Evolutionary conservation across 1,140 invertebrate genomes (phyloP).

Genomic region (Anastatus disparis): DNA sequence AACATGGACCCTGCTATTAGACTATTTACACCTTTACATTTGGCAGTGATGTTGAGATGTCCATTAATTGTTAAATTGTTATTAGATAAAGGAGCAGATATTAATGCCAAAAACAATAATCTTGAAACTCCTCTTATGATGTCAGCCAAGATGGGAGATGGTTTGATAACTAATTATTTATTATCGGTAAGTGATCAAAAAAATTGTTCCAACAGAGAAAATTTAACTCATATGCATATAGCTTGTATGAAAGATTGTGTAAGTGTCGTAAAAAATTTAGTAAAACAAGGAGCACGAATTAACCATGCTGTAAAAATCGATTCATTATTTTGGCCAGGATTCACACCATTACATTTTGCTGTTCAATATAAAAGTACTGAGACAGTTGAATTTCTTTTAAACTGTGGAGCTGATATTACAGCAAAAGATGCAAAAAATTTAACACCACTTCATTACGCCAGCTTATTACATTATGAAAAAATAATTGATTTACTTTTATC

Average conservation of each 20-base stretch:
- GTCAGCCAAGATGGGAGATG: background rate
- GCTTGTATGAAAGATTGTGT: background rate
- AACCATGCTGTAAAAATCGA: background rate
- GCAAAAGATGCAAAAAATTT: background rate
- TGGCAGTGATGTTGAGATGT: background rate
- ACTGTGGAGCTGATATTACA: background rate
- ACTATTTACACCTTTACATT: background rate
- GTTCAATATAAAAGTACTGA: background rate
- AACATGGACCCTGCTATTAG: background rate
- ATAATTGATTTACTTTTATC: background rate
- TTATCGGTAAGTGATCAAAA: background rate
- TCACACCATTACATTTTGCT: background rate
- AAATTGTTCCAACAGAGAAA: background rate
- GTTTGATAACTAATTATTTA: background rate
- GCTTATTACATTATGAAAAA: background rate
- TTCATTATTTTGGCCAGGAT: background rate
- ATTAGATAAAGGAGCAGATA: too few relatives aligned
- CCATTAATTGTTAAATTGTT: background rate
- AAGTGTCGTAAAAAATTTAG: background rate
- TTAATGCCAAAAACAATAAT: too few relatives aligned
- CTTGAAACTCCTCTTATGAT: too few relatives aligned
- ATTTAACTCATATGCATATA: background rate
- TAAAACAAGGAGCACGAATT: background rate
- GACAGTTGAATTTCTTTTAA: background rate
- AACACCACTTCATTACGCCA: background rate